Conservation (phyloP, 2,113 vertebrate species). For the Sardina pilchardus region DNA sequence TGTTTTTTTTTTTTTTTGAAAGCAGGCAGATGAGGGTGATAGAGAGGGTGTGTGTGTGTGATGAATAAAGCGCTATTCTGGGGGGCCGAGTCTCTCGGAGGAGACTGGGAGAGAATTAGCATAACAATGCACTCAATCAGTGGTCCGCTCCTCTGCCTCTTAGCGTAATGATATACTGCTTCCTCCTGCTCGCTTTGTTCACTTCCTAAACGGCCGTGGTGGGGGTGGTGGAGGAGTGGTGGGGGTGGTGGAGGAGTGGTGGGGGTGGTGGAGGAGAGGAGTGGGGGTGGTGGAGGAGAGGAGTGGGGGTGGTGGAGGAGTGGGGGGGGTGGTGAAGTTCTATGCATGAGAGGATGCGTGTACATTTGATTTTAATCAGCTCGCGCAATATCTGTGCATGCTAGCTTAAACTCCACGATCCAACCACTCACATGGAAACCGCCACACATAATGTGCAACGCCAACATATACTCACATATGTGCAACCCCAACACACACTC, state of each 20-base stretch:
- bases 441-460: too few species aligned
- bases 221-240: neutral
- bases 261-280: neutral
- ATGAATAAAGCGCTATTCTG: slow-evolving; percentile 46
- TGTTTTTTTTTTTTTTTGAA: slow-evolving; percentile 43
- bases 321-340: neutral
- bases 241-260: neutral
- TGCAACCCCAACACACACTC: neutral
- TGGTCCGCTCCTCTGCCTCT: slow-evolving; percentile 44
- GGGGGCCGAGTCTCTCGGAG: neutral
- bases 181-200: neutral
- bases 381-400: neutral
- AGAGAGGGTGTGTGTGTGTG: slow-evolving; percentile 30
- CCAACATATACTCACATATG: neutral
- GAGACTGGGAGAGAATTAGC: slow-evolving; percentile 40
- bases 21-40: slow-evolving; percentile 37
- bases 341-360: slow-evolving; percentile 1
- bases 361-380: slow-evolving; percentile 20
- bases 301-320: too few species aligned
- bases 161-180: slow-evolving; percentile 46
- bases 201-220: neutral
- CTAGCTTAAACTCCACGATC: neutral
- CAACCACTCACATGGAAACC: neutral
- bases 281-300: neutral
- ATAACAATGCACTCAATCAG: slow-evolving; percentile 55